Percentiles rank a stretch among this genome's conserved stretches.
Conservation (phyloP, 2,888 invertebrate species). For the Dione juno region DNA sequence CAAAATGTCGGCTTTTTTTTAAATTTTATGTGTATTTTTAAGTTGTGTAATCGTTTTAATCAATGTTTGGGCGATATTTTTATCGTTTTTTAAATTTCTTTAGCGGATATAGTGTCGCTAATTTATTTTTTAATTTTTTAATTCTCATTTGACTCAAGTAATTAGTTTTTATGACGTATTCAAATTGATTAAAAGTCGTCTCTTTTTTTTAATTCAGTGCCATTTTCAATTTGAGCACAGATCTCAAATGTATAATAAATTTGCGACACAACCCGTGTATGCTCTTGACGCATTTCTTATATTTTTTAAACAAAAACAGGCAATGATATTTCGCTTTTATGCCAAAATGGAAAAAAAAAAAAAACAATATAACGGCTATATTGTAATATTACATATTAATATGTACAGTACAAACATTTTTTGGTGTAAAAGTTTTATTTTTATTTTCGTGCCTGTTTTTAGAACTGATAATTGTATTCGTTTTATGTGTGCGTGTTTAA, state of each 20-base stretch:
- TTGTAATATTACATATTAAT: background rate
- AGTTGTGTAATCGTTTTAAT: slow-evolving; percentile 23
- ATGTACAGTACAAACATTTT: slow-evolving; percentile 17
- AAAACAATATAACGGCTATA: background rate
- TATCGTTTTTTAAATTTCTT: slow-evolving; percentile 4
- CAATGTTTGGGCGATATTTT: background rate
- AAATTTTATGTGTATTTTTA: slow-evolving; percentile 3
- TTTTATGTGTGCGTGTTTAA: background rate
- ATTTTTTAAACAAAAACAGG: background rate
- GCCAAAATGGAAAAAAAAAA: slow-evolving; percentile 10
- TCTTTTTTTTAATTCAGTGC: background rate
- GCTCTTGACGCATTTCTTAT: slow-evolving; percentile 1
- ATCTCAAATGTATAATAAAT: slow-evolving; percentile 19
- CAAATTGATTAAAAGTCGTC: background rate
- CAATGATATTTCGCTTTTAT: slow-evolving; percentile 19
- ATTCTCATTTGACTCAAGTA: background rate
- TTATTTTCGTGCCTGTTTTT: slow-evolving; percentile 19
- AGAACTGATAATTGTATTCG: slow-evolving; percentile 16
- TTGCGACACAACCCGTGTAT: slow-evolving; percentile 6
- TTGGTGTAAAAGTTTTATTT: slow-evolving; percentile 5
- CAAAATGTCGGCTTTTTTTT: slow-evolving; percentile 21
- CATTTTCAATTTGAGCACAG: background rate
- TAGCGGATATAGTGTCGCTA: background rate
- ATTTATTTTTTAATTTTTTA: slow-evolving; percentile 6
- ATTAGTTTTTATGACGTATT: background rate